Base-by-base conservation (phyloP, 2,888 invertebrate species). In the Acrobasis suavella region DNA sequence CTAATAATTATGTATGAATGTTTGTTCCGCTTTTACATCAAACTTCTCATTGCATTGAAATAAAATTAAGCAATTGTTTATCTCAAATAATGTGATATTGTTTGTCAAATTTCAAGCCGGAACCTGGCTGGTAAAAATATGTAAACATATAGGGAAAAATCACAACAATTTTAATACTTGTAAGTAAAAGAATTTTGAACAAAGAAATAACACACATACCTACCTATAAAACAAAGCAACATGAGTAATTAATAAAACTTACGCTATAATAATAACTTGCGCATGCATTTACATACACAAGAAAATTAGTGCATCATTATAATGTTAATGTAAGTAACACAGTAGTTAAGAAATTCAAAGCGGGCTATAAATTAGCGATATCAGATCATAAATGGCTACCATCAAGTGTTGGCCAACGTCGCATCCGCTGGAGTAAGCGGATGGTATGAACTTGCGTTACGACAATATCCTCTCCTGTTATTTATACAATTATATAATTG, bases 391-490 rank as follows among this genome's bases (percentile, higher is more conserved):
- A 78, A 80, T 81, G 73, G 76, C 65, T 71, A 66, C 69, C 78
- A 83, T 75, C 74, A 78, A 72, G 63, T 65, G 73, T 86, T 78
- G 71, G 72, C 67, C 72, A 72, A 78, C 63, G 14, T 54, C 32
- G 71, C 70, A 79, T 83, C 81, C 80, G 69, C 64, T 62, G 64
- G 62, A 69, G 79, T 71, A 84, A 85, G 63, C 73, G 77, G 77
- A 77, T 64, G 59, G 66, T 70, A 17, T 42, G 56, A 42, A 69
- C 67, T 83, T 82, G 77, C 80, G 71, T 74, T 72, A 80, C 70
- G 62, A 69, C 71, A 68, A 73, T 78, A 82, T 80, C 76, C 78
- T 78, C 72, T 65, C 67, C 50, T 68, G 69, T 60, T 50, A 50
- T 65, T 63, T 64, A 46, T 46, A 69, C 64, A 64, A 64, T 63